These are phyloP conservation scores for Amphiprion clarkii DNA, from an alignment of 2,797 vertebrate species.

Conservation along the genomic window DNA sequence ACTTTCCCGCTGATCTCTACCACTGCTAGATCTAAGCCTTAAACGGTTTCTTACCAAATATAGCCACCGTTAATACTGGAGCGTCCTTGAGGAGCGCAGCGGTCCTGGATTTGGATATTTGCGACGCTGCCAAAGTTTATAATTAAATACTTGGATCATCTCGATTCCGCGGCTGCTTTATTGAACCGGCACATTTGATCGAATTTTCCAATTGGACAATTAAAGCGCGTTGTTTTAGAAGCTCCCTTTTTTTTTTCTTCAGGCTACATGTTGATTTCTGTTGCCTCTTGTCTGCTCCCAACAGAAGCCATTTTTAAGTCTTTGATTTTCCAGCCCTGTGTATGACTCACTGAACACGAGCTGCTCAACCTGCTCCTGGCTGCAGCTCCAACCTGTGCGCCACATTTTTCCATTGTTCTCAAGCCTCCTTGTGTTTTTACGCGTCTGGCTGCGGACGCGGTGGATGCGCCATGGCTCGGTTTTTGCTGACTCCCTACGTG, in stretches of 20 bases:
- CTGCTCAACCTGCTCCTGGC: slow-evolving; percentile 23
- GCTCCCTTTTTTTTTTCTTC: background rate
- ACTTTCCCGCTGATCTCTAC: background rate
- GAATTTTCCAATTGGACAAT: background rate
- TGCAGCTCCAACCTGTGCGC: slow-evolving; percentile 7
- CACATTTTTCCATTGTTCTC: background rate
- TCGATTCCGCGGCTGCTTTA: background rate
- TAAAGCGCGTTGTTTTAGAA: background rate
- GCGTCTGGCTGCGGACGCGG: slow-evolving; percentile 40
- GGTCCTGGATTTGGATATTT: slow-evolving; percentile 39
- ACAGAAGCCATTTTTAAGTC: slow-evolving; percentile 78
- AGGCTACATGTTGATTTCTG: slow-evolving; percentile 18
- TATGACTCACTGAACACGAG: slow-evolving; percentile 33
- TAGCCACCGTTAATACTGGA: slow-evolving; percentile 68
- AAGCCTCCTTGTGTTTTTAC: slow-evolving; percentile 23
- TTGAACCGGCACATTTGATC: background rate
- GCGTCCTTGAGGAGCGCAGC: slow-evolving; percentile 54
- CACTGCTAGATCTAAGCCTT: slow-evolving; percentile 52
- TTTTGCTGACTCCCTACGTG: slow-evolving; percentile 39
- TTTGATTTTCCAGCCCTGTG: slow-evolving; percentile 36
- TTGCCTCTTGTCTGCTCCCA: slow-evolving; percentile 26
- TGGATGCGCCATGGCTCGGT: slow-evolving; percentile 42
- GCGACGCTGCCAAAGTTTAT: slow-evolving; percentile 72
- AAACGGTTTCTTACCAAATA: slow-evolving; percentile 76
- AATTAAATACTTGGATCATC: slow-evolving; percentile 58